These are phyloP conservation scores for Delphinapterus leucas DNA, from an alignment of 2,113 vertebrate species.

Conservation along the genomic window DNA sequence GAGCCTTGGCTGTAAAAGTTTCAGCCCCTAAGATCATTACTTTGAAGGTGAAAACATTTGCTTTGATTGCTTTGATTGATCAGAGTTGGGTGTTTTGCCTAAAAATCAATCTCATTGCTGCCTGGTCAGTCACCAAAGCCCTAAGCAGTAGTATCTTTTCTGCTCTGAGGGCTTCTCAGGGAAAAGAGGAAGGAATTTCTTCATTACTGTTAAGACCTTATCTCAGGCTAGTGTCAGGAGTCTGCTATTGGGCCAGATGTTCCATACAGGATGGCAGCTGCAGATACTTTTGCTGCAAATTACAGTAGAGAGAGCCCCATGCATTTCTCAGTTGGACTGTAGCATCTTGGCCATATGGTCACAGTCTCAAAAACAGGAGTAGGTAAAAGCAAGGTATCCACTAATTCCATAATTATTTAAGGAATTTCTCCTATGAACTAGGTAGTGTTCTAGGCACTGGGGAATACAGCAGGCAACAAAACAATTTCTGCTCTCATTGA, in stretches of 20 bases:
- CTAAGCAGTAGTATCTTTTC: neutral
- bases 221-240: neutral
- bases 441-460: neutral
- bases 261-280: neutral
- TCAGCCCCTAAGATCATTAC: neutral
- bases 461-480: neutral
- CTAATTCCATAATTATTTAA: neutral
- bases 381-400: neutral
- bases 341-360: neutral
- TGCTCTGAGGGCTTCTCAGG: neutral
- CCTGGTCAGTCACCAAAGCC: neutral
- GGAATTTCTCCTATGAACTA: neutral
- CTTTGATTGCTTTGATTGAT: conserved; percentile 17
- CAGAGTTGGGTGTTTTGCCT: neutral
- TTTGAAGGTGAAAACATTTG: neutral
- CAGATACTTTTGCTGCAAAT: neutral
- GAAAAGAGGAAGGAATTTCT: neutral
- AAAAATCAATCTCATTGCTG: neutral
- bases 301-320: neutral
- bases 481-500: neutral
- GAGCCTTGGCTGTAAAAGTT: neutral
- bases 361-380: neutral
- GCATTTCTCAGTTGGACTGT: neutral
- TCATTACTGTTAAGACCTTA: neutral
- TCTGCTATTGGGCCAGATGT: neutral